Percentiles rank a stretch among this genome's conserved stretches.
These are phyloP conservation scores for Phymastichus coffea DNA, from an alignment of 1,140 invertebrate genomes.

Conservation along the genomic window DNA sequence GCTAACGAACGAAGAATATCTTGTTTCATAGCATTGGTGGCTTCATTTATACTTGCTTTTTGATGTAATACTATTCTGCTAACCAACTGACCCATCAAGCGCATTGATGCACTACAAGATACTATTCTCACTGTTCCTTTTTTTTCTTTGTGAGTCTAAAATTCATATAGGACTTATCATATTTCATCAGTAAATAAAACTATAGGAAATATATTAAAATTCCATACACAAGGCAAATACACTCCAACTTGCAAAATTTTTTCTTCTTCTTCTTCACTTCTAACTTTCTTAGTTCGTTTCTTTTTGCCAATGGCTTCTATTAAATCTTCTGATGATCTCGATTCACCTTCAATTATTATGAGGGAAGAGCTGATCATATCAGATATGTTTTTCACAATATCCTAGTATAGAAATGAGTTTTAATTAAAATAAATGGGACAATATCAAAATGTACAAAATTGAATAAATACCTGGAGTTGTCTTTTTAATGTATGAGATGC, in stretches of 20 bases:
- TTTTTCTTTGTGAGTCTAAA: constrained; percentile 47
- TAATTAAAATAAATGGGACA: neutral
- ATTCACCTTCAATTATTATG: constrained; percentile 64
- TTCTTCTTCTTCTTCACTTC: constrained; percentile 43
- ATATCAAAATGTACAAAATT: neutral
- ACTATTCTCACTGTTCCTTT: constrained; percentile 42
- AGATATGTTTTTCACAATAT: constrained; percentile 43
- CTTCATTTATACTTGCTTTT: constrained; percentile 69
- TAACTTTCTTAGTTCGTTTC: constrained; percentile 57
- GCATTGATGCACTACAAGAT: constrained; percentile 55
- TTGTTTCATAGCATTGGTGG: constrained; percentile 67
- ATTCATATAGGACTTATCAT: no score
- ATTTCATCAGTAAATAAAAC: no score
- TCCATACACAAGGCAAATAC: constrained; percentile 67
- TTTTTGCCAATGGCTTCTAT: constrained; percentile 61
- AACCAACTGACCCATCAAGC: constrained; percentile 65
- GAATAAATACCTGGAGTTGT: constrained; percentile 63
- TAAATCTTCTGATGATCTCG: constrained; percentile 57
- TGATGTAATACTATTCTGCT: constrained; percentile 71
- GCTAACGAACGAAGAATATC: constrained; percentile 77
- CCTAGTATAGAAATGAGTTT: constrained; percentile 32
- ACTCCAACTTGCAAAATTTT: constrained; percentile 56
- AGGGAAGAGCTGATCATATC: constrained; percentile 58
- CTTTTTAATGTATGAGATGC: constrained; percentile 63
- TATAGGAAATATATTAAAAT: constrained; percentile 15